Evolutionary conservation across 2,888 invertebrate genomes (phyloP).

Genomic region (Orthosia cruda): DNA sequence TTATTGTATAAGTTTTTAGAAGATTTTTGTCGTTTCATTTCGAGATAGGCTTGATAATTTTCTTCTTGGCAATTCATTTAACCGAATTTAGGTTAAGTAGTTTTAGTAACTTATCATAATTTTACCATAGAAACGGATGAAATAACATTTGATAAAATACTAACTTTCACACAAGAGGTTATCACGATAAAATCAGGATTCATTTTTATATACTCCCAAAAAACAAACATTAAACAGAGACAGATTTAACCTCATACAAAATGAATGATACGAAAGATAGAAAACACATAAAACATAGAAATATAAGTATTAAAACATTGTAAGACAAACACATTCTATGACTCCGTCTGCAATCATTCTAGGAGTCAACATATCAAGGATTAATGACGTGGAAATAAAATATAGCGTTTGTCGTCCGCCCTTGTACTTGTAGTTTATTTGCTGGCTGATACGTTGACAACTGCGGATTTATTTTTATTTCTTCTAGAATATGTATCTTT

Average conservation of each 20-base stretch:
- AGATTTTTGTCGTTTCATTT: constrained; percentile 13
- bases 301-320: constrained; percentile 33
- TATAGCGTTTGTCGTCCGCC: constrained; percentile 82
- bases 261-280: constrained; percentile 10
- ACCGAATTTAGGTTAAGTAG: not conserved
- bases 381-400: constrained; percentile 88
- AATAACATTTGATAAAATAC: not conserved
- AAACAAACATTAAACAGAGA: not conserved
- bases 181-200: not conserved
- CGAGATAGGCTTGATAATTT: constrained; percentile 1
- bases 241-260: not conserved
- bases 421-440: constrained; percentile 82
- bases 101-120: not conserved
- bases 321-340: constrained; percentile 44
- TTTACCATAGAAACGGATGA: not conserved
- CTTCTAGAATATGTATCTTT: constrained; percentile 32
- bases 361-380: constrained; percentile 81
- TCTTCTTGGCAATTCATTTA: constrained; percentile 1
- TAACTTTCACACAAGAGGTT: not conserved
- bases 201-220: not conserved
- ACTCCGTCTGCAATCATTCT: constrained; percentile 48
- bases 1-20: constrained; percentile 35
- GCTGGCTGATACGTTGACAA: constrained; percentile 80
- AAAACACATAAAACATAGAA: constrained; percentile 51
- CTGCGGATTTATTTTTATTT: constrained; percentile 65